Percentiles rank a stretch among this genome's conserved stretches.
phyloP scores from a whole-genome alignment of 2,113 vertebrate genomes.

The Phodopus roborovskii region DNA sequence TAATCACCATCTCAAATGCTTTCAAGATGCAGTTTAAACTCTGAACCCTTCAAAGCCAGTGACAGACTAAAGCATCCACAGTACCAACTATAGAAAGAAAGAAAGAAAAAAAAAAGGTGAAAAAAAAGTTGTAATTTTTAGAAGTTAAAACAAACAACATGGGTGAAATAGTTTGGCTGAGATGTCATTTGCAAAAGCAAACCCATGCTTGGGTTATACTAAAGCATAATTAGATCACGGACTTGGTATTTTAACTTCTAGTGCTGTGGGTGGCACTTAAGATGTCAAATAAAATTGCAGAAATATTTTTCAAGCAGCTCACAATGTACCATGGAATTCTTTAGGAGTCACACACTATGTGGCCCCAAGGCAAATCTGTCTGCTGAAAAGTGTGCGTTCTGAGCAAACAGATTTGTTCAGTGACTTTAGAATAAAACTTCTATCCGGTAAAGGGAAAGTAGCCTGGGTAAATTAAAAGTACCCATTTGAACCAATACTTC shows the following conservation, averaged over 20 bases:
- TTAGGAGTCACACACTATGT: conserved; percentile 39
- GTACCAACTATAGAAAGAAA: neutral
- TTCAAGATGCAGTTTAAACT: conserved; percentile 65
- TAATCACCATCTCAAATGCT: conserved; percentile 41
- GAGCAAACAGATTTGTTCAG: conserved; percentile 50
- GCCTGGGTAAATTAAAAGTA: neutral
- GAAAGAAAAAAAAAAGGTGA: neutral
- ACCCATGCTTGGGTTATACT: neutral
- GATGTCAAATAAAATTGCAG: conserved; percentile 65
- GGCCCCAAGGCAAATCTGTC: conserved; percentile 45
- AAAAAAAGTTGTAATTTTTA: neutral
- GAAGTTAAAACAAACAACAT: conserved; percentile 48
- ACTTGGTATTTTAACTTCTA: conserved; percentile 56
- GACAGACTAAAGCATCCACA: neutral
- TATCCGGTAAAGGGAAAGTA: conserved; percentile 34
- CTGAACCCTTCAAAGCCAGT: neutral
- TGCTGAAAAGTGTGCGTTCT: conserved; percentile 39
- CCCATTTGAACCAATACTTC: neutral
- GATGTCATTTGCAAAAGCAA: neutral
- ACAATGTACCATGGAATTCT: conserved; percentile 68
- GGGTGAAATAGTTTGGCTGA: neutral
- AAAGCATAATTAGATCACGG: conserved; percentile 3
- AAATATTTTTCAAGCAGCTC: conserved; percentile 62
- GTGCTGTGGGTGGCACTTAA: conserved; percentile 52
- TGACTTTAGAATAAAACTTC: conserved; percentile 29